These are phyloP conservation scores for Progne subis DNA, from an alignment of 2,113 vertebrate genomes.

Conservation along the genomic window DNA sequence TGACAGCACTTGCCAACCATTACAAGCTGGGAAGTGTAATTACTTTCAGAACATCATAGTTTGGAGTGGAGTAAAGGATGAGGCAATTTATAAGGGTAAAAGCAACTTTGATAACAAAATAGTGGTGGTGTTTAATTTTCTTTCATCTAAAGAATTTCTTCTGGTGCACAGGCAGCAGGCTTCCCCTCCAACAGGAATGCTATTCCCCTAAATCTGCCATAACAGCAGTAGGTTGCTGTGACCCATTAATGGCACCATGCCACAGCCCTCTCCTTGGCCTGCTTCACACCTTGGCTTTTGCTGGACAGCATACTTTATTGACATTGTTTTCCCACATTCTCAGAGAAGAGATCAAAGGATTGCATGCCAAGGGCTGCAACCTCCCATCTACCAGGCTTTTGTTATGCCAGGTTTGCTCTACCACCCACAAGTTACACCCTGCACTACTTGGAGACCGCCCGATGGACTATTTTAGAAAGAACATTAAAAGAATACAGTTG, in stretches of 20 bases:
- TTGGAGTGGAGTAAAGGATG: not conserved
- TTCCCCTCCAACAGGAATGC: not conserved
- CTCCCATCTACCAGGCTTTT: not conserved
- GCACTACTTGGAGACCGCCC: not conserved
- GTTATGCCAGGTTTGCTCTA: slow-evolving; percentile 10
- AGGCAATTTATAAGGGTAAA: not conserved
- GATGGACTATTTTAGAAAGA: not conserved
- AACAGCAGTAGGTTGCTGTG: slow-evolving; percentile 24
- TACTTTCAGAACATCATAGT: not conserved
- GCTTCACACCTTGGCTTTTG: not conserved
- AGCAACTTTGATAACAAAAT: not conserved
- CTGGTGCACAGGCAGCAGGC: not conserved
- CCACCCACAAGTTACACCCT: not conserved
- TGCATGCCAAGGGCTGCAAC: not conserved
- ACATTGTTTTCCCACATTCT: not conserved
- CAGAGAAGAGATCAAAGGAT: slow-evolving; percentile 16
- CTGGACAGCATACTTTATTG: not conserved
- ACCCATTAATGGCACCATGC: slow-evolving; percentile 33
- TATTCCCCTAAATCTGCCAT: not conserved
- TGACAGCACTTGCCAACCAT: not conserved
- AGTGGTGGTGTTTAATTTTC: not conserved
- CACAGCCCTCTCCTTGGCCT: slow-evolving; percentile 26
- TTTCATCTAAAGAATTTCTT: not conserved
- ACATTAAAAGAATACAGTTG: not conserved
- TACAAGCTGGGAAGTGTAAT: not conserved